A percentile compares a stretch with the other conserved stretches of the same genome.
Conservation (phyloP, 2,797 vertebrate species). For the Phylloscopus collybita region DNA sequence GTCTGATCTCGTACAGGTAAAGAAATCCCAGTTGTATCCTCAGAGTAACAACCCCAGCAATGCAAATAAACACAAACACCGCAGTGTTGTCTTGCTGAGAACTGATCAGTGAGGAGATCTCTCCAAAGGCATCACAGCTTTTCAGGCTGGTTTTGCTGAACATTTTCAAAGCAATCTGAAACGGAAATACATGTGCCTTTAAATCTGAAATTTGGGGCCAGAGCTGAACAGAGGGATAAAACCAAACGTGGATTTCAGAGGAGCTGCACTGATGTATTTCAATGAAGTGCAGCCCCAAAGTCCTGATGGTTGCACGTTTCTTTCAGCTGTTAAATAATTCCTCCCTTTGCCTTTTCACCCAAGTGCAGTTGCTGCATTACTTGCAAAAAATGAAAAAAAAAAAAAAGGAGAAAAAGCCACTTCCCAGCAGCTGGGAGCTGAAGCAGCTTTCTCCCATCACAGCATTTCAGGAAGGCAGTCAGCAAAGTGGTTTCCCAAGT, state of each 20-base stretch:
- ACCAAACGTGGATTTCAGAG: not conserved
- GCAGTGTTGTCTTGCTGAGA: not conserved
- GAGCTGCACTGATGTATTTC: not conserved
- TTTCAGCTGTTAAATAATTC: not conserved
- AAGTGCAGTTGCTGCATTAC: not conserved
- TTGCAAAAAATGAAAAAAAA: not conserved
- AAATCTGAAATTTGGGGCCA: not conserved
- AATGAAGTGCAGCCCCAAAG: not conserved
- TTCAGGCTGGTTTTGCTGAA: not conserved
- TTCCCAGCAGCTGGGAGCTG: conserved; percentile 46
- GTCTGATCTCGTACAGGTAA: not conserved
- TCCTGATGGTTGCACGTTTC: not conserved
- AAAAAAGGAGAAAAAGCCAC: not conserved
- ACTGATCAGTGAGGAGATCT: not conserved
- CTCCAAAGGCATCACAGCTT: not conserved
- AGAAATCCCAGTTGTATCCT: not conserved
- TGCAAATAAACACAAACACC: not conserved
- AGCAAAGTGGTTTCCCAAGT: not conserved
- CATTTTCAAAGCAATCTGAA: not conserved
- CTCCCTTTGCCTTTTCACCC: not conserved
- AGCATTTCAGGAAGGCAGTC: conserved; percentile 4
- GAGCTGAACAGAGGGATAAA: not conserved
- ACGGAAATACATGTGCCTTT: not conserved
- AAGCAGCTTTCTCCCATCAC: not conserved
- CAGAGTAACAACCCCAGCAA: not conserved